Evolutionary conservation across 2,113 vertebrate species (phyloP).

Genomic region (Mus pahari): DNA sequence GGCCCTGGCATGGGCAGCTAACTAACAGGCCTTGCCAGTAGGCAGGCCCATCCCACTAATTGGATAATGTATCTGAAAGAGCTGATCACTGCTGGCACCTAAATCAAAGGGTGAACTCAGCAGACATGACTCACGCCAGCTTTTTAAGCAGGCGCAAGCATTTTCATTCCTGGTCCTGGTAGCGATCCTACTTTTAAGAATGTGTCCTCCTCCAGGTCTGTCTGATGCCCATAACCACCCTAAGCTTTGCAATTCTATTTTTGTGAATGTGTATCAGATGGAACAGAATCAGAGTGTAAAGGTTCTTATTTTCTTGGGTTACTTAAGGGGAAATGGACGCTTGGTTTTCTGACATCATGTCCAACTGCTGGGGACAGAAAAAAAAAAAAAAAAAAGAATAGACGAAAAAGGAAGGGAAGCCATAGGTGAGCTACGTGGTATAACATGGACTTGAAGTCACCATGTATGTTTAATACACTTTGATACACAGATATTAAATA

Average conservation of each 20-base stretch:
- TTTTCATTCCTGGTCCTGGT: not conserved
- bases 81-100: not conserved
- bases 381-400: not conserved
- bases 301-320: not conserved
- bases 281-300: not conserved
- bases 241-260: not conserved
- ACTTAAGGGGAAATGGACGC: not conserved
- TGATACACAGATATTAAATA: not conserved
- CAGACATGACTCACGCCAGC: not conserved
- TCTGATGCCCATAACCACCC: not conserved
- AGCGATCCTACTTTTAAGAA: not conserved
- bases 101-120: conserved; percentile 48
- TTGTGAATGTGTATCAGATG: not conserved
- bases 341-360: not conserved
- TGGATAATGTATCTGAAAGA: not conserved
- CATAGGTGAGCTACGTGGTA: fast-evolving
- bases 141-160: not conserved
- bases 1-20: not conserved
- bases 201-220: not conserved
- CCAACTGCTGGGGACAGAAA: not conserved
- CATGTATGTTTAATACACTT: not conserved
- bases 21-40: not conserved
- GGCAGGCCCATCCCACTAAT: not conserved
- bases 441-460: fast-evolving
- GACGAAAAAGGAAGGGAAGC: too few relatives aligned